A percentile compares a stretch with the other conserved stretches of the same genome.
phyloP scores from a whole-genome alignment of 2,888 invertebrate genomes.

The Aricia artaxerxes region DNA sequence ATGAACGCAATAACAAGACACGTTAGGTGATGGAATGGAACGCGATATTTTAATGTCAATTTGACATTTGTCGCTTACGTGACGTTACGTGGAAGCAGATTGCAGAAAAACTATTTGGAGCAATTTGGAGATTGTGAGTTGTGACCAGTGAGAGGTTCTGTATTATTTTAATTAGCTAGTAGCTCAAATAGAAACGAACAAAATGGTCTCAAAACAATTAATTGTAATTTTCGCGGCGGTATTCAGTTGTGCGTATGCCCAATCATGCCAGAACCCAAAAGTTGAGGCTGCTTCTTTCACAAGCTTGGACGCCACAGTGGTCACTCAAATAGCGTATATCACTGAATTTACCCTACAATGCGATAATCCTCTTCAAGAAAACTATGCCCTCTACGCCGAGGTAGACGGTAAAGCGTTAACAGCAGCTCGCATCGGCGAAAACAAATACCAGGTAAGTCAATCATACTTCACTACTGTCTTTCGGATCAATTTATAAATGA shows the following conservation, averaged over 20 bases:
- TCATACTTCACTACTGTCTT: not conserved
- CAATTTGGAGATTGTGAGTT: slow-evolving; percentile 26
- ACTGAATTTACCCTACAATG: slow-evolving; percentile 94
- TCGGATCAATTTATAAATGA: slow-evolving; percentile 21
- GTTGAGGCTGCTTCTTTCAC: slow-evolving; percentile 91
- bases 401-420: slow-evolving; percentile 92
- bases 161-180: slow-evolving; percentile 25
- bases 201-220: slow-evolving; percentile 72
- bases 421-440: slow-evolving; percentile 88
- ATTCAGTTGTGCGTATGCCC: slow-evolving; percentile 53
- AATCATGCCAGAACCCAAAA: slow-evolving; percentile 81
- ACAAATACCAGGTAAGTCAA: slow-evolving; percentile 90
- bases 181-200: slow-evolving; percentile 49
- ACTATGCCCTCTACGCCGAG: slow-evolving; percentile 92
- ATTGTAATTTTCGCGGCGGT: slow-evolving; percentile 56
- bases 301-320: slow-evolving; percentile 94
- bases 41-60: slow-evolving; percentile 33
- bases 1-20: slow-evolving; percentile 41
- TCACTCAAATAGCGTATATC: slow-evolving; percentile 94
- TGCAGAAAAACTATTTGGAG: too few species aligned
- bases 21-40: slow-evolving; percentile 27
- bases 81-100: slow-evolving; percentile 41
- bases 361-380: slow-evolving; percentile 81
- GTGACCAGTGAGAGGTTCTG: slow-evolving; percentile 18
- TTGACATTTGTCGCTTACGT: slow-evolving; percentile 35